phyloP scores from a whole-genome alignment of 1,140 invertebrate genomes.

The Caerostris extrusa region DNA sequence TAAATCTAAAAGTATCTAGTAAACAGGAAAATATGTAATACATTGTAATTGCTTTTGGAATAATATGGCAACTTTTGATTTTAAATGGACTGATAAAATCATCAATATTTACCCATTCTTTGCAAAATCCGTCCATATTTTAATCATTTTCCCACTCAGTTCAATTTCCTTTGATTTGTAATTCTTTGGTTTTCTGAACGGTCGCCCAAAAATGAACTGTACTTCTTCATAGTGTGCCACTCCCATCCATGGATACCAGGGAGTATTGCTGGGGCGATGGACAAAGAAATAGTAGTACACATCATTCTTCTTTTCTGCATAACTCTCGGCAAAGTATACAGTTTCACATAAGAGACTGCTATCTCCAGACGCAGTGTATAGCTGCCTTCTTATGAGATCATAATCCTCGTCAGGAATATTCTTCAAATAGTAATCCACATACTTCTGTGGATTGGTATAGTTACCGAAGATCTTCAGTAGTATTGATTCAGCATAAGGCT shows the following conservation, averaged over 20 bases:
- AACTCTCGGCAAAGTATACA: slow-evolving; percentile 18
- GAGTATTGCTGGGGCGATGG: slow-evolving; percentile 7
- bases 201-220: slow-evolving; percentile 83
- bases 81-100: too few species aligned
- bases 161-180: slow-evolving; percentile 81
- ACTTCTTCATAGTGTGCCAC: slow-evolving; percentile 84
- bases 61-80: too few species aligned
- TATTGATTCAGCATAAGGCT: background rate
- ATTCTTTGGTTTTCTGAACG: slow-evolving; percentile 79
- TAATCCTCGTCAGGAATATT: background rate
- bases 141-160: slow-evolving; percentile 81
- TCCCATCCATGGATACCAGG: slow-evolving; percentile 84
- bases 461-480: background rate
- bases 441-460: background rate
- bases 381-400: background rate
- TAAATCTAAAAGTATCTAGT: too few species aligned
- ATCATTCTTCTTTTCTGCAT: background rate
- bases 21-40: too few species aligned
- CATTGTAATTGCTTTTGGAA: too few species aligned
- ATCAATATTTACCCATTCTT: slow-evolving; percentile 80
- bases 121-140: slow-evolving; percentile 82
- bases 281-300: slow-evolving; percentile 56
- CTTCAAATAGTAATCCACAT: slow-evolving; percentile 33
- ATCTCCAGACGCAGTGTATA: slow-evolving; percentile 12
- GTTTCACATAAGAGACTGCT: background rate